Evolutionary conservation across 2,888 invertebrate genomes (phyloP), one percentile per base, ranked within the genome.

Genomic region (Cheiracanthium punctorium): DNA sequence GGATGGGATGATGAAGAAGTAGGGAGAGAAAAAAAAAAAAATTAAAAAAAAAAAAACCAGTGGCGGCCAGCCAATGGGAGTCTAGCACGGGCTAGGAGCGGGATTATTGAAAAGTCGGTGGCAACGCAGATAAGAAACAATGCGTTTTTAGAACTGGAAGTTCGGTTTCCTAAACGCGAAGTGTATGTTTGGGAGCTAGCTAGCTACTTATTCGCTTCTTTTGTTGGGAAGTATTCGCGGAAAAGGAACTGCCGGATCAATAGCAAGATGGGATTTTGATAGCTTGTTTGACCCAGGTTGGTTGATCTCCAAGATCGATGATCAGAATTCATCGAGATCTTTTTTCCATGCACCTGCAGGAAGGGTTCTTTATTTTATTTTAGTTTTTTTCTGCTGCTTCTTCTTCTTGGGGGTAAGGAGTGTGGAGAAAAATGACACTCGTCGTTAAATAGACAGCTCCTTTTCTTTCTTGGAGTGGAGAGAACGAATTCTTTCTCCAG

Each of bases 71-170:
- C 84, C 84, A 85, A 85, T 85, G 79, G 79, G 79, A 74, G 64
- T 20, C 65, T 58, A 28, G 79, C 32, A 41, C 64, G 69, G 74
- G 69, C 41, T 52, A 69, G 84, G 41, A 79, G 84, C 84, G 84
- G 79, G 84, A 85, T 85, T 85, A 85, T 85, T 85, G 79, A 85
- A 85, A 85, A 85, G 84, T 79, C 79, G 74, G 84, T 85, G 84
- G 84, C 84, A 85, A 85, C 79, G 43, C 67, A 73, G 84, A 85
- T 85, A 85, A 85, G 79, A 74, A 85, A 85, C 79, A 85, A 85
- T 79, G 84, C 84, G 84, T 85, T 85, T 85, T 85, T 74, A 30
- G 84, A 73, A 69, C 32, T 30, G 71, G 67, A 24, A 17, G 65
- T 65, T 75, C 58, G 20, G 72, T 17, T 67, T 77, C 48, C 48